Percentiles rank a stretch among this genome's conserved stretches.
Evolutionary conservation across 2,113 vertebrate species (phyloP).

Genomic region (Vanacampus margaritifer): DNA sequence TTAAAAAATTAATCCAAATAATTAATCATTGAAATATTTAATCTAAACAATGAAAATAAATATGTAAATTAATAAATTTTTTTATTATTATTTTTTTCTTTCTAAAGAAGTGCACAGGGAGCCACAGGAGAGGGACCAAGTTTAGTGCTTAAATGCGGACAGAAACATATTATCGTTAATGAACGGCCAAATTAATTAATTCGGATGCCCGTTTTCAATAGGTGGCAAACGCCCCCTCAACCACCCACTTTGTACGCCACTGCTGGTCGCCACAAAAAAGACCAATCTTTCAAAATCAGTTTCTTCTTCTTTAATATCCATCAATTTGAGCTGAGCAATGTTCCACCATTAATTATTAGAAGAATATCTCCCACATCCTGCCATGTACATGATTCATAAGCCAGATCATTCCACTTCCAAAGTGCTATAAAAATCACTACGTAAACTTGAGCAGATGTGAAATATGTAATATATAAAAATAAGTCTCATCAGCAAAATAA

Average conservation of each 20-base stretch:
- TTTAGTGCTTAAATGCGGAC: not conserved
- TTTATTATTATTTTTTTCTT: too few relatives aligned
- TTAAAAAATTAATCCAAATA: too few relatives aligned
- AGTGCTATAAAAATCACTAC: slow-evolving; percentile 45
- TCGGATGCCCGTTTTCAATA: too few relatives aligned
- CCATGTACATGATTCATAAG: slow-evolving; percentile 36
- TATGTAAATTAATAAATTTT: too few relatives aligned
- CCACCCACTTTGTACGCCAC: too few relatives aligned
- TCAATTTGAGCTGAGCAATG: not conserved
- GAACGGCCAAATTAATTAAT: too few relatives aligned
- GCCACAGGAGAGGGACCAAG: not conserved
- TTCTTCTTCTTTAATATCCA: slow-evolving; percentile 57
- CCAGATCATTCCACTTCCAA: slow-evolving; percentile 12
- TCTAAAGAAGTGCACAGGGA: too few relatives aligned
- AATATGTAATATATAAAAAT: slow-evolving; percentile 66
- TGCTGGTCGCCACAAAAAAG: not conserved
- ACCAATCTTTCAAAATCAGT: not conserved
- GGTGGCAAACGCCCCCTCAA: too few relatives aligned
- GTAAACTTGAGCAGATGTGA: slow-evolving; percentile 38
- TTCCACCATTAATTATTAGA: slow-evolving; percentile 11
- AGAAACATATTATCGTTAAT: too few relatives aligned
- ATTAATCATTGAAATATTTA: too few relatives aligned
- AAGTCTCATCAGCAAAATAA: slow-evolving; percentile 71
- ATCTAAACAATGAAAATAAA: too few relatives aligned
- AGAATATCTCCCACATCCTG: slow-evolving; percentile 51